phyloP scores from a whole-genome alignment of 2,113 vertebrate genomes.

The Microtus richardsoni region DNA sequence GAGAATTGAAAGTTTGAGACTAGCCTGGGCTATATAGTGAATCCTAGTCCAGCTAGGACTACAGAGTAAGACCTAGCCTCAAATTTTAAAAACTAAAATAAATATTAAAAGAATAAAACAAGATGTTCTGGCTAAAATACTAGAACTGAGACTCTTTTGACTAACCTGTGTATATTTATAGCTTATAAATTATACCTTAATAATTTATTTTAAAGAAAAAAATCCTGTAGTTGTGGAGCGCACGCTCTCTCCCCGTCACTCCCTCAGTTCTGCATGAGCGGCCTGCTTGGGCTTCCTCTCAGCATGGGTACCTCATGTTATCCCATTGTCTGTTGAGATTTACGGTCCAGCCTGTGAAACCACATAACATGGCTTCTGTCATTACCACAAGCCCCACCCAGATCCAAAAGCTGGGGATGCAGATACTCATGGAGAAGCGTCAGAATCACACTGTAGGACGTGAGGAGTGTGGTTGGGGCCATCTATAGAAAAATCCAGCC shows the following conservation, averaged over 20 bases:
- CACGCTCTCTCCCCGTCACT: background rate
- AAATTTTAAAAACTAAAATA: background rate
- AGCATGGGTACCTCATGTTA: background rate
- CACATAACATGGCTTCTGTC: background rate
- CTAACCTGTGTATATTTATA: background rate
- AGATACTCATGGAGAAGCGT: background rate
- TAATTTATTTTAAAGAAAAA: background rate
- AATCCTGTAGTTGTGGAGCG: background rate
- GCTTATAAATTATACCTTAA: background rate
- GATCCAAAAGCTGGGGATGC: background rate
- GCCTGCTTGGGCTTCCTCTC: background rate
- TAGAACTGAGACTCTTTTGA: conserved; percentile 17
- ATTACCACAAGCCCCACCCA: background rate
- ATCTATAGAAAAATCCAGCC: background rate
- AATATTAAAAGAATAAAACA: background rate
- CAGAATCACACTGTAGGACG: background rate
- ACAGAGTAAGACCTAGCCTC: background rate
- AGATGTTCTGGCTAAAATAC: background rate
- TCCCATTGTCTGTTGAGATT: background rate
- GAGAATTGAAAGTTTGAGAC: background rate
- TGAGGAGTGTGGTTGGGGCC: background rate
- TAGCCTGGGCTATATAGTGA: background rate
- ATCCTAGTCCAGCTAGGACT: background rate
- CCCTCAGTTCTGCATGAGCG: background rate
- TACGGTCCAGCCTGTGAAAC: background rate